Conservation (phyloP, 1,140 invertebrate genomes). For the Paramacrobiotus metropolitanus region DNA sequence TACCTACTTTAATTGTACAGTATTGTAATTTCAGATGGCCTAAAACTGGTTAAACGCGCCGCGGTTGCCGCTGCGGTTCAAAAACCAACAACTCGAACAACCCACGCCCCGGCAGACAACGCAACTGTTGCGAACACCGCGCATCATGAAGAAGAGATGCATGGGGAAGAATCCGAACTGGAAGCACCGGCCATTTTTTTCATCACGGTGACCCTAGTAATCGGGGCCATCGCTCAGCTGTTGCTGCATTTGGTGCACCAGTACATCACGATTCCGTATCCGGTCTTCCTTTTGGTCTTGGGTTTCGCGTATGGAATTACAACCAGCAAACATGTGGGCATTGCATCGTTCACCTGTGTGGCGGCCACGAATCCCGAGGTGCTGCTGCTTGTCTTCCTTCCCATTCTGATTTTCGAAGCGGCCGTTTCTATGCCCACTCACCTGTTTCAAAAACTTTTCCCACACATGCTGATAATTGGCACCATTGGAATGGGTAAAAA, state of each 20-base stretch:
- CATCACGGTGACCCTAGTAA: background rate
- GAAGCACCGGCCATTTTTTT: no score
- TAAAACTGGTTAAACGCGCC: no score
- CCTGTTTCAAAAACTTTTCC: constrained; percentile 22
- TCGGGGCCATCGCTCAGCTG: background rate
- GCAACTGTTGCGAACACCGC: no score
- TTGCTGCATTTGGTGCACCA: background rate
- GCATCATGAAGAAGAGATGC: no score
- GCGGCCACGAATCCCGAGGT: constrained; percentile 19
- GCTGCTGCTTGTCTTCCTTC: constrained; percentile 20
- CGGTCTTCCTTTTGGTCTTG: constrained; percentile 19
- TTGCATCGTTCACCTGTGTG: constrained; percentile 14
- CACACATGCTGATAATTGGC: constrained; percentile 24
- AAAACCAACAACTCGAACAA: no score
- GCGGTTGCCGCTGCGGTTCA: no score
- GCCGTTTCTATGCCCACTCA: constrained; percentile 26
- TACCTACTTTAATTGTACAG: no score
- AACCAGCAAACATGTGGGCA: constrained; percentile 8
- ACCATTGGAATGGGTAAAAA: constrained; percentile 16
- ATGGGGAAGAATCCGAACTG: no score
- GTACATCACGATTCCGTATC: constrained; percentile 16
- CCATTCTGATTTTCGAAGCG: constrained; percentile 26
- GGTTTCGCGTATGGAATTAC: constrained; percentile 17
- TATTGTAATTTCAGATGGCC: no score
- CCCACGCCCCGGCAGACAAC: no score